Conservation (phyloP, 2,888 invertebrate genomes). For the Stratiomys singularior region DNA sequence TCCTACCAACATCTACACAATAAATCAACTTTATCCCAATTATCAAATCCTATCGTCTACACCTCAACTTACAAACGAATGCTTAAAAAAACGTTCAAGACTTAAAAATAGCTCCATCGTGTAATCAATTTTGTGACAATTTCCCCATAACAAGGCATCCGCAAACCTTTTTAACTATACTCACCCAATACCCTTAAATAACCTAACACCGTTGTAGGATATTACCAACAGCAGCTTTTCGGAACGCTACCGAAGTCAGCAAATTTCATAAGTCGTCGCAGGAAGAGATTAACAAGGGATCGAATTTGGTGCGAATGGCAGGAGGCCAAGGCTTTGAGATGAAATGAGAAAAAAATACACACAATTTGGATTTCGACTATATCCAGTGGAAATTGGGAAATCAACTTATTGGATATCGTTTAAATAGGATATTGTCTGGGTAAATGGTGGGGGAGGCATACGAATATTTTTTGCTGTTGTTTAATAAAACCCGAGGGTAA, state of each 20-base stretch:
- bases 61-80: no score
- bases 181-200: slow-evolving; percentile 28
- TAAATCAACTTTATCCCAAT: no score
- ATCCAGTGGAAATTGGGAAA: slow-evolving; percentile 39
- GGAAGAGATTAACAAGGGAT: slow-evolving; percentile 46
- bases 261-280: slow-evolving; percentile 45
- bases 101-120: slow-evolving; percentile 39
- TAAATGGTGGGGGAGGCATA: background rate
- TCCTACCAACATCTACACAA: no score
- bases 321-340: slow-evolving; percentile 1
- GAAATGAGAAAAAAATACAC: slow-evolving; percentile 19
- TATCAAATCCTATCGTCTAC: no score
- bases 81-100: background rate
- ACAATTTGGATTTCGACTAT: slow-evolving; percentile 10
- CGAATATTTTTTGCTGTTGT: background rate
- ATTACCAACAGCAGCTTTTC: slow-evolving; percentile 42
- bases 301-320: slow-evolving; percentile 40
- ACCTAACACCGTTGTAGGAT: slow-evolving; percentile 36
- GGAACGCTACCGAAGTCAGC: slow-evolving; percentile 36
- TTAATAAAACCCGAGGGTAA: background rate
- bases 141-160: slow-evolving; percentile 45
- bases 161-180: slow-evolving; percentile 34
- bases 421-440: slow-evolving; percentile 44
- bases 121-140: slow-evolving; percentile 47
- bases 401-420: slow-evolving; percentile 45